A percentile compares a stretch with the other conserved stretches of the same genome.
These are phyloP conservation scores for Drosophila colorata DNA, from an alignment of 2,888 invertebrate genomes.

Conservation along the genomic window DNA sequence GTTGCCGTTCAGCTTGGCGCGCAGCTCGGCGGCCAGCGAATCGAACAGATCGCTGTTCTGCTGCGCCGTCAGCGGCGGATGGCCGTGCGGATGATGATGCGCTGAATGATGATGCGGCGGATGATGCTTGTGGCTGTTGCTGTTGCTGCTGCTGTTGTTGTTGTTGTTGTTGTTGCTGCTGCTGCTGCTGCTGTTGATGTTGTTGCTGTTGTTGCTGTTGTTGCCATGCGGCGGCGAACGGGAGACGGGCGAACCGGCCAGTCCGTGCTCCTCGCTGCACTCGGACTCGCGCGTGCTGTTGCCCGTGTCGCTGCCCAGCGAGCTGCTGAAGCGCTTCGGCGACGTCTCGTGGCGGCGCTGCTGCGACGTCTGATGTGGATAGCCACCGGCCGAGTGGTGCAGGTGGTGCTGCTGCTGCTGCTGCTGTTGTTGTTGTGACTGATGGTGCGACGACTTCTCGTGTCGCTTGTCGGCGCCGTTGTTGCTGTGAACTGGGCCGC, in stretches of 20 bases:
- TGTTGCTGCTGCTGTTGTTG: conserved; percentile 9
- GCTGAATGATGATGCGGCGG: conserved; percentile 48
- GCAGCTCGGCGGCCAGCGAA: conserved; percentile 95
- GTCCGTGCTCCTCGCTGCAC: conserved; percentile 88
- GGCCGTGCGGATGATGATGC: conserved; percentile 53
- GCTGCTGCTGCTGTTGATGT: conserved; percentile 14
- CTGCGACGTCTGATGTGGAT: conserved; percentile 46
- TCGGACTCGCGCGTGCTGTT: conserved; percentile 90
- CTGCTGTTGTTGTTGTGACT: conserved; percentile 86
- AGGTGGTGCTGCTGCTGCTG: conserved; percentile 46
- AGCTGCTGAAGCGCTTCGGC: conserved; percentile 88
- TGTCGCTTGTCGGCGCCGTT: conserved; percentile 79
- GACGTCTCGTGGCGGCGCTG: conserved; percentile 82
- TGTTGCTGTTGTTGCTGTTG: conserved; percentile 1
- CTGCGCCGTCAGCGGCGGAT: conserved; percentile 77
- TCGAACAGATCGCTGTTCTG: conserved; percentile 93
- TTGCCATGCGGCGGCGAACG: conserved; percentile 73
- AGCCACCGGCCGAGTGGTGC: conserved; percentile 42
- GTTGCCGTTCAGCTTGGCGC: conserved; percentile 89
- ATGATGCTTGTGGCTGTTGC: conserved; percentile 34
- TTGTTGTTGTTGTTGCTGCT: conserved; percentile 34
- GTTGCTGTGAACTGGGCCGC: conserved; percentile 76
- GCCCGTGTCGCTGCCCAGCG: conserved; percentile 91
- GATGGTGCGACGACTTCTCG: conserved; percentile 87
- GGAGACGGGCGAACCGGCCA: conserved; percentile 82